Base-by-base conservation (phyloP, 2,888 invertebrate species). In the Hydraecia micacea region DNA sequence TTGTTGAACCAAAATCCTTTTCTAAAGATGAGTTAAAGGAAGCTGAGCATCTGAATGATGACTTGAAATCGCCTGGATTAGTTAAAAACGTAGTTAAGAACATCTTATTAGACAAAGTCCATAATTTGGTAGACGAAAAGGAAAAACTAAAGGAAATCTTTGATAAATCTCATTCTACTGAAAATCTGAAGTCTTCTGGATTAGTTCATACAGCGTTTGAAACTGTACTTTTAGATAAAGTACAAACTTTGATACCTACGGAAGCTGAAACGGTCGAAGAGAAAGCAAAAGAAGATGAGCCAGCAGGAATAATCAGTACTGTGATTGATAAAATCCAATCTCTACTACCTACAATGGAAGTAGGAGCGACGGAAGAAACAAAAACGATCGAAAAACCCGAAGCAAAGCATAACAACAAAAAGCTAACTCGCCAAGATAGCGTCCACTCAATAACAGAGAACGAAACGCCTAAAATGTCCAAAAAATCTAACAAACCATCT, bases 51-150 rank as follows among this genome's bases (percentile, higher is more conserved):
- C 55, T 49, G 5, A 80, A 81, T 66, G 73, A 82, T 52, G 82
- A 84, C 62, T 84, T 87, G 8, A 89, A 89, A 70, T 87, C 91
- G 2, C 86, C 92, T 25, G 90, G 92, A 11, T 79, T 95, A 15
- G 89, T 97, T 49, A 95, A 96, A 68, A 96, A 95, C 55, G 97
- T 97, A 18, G 95, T 97, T 88, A 95, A 97, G 89, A 97, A 97
- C 49, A 97, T 97, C 63, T 92, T 97, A 11, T 94, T 96, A 85
- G 97, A 97, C 80, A 96, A 95, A 91, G 85, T 86, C 1, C 87
- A 89, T 63, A 65, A 79, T 42, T 81, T 89, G 32, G 69, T 65
- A n/a, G 84, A 70, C 15, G 68, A 86, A 49, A 84, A 81, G 32
- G 86, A 85, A 39, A 79, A 83, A 55, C n/a, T 68, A 1, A 86